Evolutionary conservation across 2,797 vertebrate species (phyloP), one percentile per base, ranked within the genome.

Genomic region (Anabacerthia variegaticeps): DNA sequence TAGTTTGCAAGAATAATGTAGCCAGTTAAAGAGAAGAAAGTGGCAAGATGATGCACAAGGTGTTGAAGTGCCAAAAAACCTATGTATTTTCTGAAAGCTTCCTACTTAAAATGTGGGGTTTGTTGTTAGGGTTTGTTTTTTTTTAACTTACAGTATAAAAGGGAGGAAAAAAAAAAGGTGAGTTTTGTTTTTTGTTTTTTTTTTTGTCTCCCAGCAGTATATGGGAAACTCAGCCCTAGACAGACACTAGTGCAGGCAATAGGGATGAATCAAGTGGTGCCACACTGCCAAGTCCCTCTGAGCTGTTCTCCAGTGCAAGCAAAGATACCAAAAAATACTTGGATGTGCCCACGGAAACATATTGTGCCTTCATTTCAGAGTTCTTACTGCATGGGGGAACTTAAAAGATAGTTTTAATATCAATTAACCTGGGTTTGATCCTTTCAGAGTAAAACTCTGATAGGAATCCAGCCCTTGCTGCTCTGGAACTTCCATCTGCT

Each of bases 1-100:
- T 89, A 30, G 80, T 94, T 95, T 82, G 62, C 59, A 78, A 91
- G 72, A 59, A 41, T 80, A 85, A 91, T 51, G 46, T 44, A 62
- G 23, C 79, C 52, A 75, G 68, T 84, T 55, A 41, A 55, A 22
- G 46, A 36, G 51, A 63, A 66, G 89, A 84, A 94, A 84, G 56
- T 55, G 74, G 66, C 51, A 37, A 30, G 69, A 44, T 84, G 34
- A 75, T 18, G 15, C 15, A 36, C 22, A 19, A 56, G 48, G 65
- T 75, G 27, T 37, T 66, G 76, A 86, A 56, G 79, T 59, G 71
- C 30, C 9, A 22, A 20, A 93, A 66, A 9, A 14, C 4, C 16
- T 3, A 7, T 36, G 10, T 39, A 1, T 49, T 65, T 84, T 78
- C 55, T 76, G 77, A 63, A 79, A 67, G 27, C 52, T 66, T 79